Evolutionary conservation across 2,113 vertebrate genomes (phyloP).

Genomic region (Callipepla californica): DNA sequence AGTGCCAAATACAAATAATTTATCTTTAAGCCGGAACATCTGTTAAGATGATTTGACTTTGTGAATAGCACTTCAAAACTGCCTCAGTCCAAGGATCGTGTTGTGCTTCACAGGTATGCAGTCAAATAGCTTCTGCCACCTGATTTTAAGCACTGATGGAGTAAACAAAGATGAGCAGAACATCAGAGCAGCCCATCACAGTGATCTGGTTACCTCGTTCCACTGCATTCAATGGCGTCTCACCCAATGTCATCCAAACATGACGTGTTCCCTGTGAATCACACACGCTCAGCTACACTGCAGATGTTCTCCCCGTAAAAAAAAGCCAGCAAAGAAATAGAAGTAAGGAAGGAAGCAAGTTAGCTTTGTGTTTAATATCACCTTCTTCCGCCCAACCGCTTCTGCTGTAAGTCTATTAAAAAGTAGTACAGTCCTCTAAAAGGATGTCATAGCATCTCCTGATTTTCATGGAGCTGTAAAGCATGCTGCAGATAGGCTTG

Average conservation of each 20-base stretch:
- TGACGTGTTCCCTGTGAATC: background rate
- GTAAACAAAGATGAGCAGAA: background rate
- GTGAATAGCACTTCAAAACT: conserved; percentile 1
- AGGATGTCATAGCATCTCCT: background rate
- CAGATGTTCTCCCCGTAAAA: background rate
- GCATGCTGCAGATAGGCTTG: background rate
- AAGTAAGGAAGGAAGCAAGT: background rate
- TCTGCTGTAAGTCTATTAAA: background rate
- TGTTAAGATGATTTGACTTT: conserved; percentile 44
- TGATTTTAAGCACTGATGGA: background rate
- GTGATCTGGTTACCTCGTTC: background rate
- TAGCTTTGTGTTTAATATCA: background rate
- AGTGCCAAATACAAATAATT: conserved; percentile 41
- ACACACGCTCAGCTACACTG: rapidly evolving
- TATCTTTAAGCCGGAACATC: conserved; percentile 46
- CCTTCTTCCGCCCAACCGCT: background rate
- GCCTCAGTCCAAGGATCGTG: background rate
- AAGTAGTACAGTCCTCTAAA: background rate
- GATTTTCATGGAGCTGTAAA: conserved; percentile 38
- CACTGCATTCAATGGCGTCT: background rate
- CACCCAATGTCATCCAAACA: background rate
- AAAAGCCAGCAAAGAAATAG: background rate
- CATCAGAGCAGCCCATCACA: background rate
- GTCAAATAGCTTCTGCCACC: background rate
- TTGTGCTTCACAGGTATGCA: conserved; percentile 31